phyloP scores from a whole-genome alignment of 1,140 invertebrate species.

The Neodiprion virginianus region DNA sequence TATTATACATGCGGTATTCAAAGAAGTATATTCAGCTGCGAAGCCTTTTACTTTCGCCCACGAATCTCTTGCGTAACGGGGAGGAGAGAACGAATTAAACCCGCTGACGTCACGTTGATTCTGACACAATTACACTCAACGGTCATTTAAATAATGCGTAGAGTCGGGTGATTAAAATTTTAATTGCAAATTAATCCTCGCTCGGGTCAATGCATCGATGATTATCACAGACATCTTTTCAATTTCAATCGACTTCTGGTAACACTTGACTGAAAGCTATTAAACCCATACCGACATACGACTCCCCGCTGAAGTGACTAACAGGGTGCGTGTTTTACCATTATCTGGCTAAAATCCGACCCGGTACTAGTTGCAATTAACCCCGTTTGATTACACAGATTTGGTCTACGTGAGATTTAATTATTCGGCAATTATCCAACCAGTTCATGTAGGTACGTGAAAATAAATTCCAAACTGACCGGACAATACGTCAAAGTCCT shows the following conservation, averaged over 20 bases:
- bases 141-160: constrained; percentile 3
- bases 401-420: background rate
- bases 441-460: background rate
- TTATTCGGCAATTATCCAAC: background rate
- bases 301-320: background rate
- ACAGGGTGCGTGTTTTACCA: background rate
- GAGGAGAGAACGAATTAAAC: background rate
- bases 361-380: background rate
- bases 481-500: too few relatives aligned
- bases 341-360: background rate
- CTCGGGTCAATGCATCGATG: background rate
- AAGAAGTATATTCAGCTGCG: too few relatives aligned
- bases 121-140: background rate
- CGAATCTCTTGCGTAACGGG: too few relatives aligned
- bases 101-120: background rate
- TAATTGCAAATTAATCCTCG: constrained; percentile 14
- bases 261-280: background rate
- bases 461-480: too few relatives aligned
- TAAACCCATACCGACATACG: background rate
- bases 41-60: too few relatives aligned
- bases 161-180: constrained; percentile 7
- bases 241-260: background rate
- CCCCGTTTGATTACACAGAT: background rate
- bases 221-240: background rate
- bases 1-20: too few relatives aligned